Evolutionary conservation across 2,888 invertebrate species (phyloP).

Genomic region (Stictocephala bisonia): DNA sequence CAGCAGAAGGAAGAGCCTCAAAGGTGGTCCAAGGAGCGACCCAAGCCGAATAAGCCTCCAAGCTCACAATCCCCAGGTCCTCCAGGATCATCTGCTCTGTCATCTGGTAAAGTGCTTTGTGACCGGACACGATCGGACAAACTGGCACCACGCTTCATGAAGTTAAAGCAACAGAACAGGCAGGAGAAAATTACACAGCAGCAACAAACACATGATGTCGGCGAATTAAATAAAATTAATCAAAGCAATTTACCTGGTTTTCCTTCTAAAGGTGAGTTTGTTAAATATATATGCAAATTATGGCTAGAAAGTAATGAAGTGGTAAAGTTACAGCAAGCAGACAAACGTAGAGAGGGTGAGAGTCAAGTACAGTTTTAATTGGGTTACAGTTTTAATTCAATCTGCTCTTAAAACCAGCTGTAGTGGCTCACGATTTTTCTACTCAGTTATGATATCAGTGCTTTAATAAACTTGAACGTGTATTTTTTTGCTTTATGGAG

Average conservation of each 20-base stretch:
- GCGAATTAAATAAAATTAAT: slow-evolving; percentile 60
- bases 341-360: too few species aligned
- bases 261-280: slow-evolving; percentile 58
- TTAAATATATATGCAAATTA: not conserved
- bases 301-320: too few species aligned
- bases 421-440: too few species aligned
- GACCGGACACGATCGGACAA: slow-evolving; percentile 65
- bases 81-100: not conserved
- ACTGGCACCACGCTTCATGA: slow-evolving; percentile 81
- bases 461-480: too few species aligned
- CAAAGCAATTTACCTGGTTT: slow-evolving; percentile 58
- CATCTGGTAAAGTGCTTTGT: slow-evolving; percentile 23
- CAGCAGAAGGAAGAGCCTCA: slow-evolving; percentile 45
- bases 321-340: too few species aligned
- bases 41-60: not conserved
- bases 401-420: too few species aligned
- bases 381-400: too few species aligned
- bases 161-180: slow-evolving; percentile 71
- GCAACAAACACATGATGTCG: slow-evolving; percentile 61
- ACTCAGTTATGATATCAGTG: too few species aligned
- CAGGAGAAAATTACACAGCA: slow-evolving; percentile 55
- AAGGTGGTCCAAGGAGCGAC: slow-evolving; percentile 59
- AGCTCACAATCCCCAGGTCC: not conserved
- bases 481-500: too few species aligned
- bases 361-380: too few species aligned